Conservation (phyloP, 2,797 vertebrate species). For the Hydrolagus colliei region DNA sequence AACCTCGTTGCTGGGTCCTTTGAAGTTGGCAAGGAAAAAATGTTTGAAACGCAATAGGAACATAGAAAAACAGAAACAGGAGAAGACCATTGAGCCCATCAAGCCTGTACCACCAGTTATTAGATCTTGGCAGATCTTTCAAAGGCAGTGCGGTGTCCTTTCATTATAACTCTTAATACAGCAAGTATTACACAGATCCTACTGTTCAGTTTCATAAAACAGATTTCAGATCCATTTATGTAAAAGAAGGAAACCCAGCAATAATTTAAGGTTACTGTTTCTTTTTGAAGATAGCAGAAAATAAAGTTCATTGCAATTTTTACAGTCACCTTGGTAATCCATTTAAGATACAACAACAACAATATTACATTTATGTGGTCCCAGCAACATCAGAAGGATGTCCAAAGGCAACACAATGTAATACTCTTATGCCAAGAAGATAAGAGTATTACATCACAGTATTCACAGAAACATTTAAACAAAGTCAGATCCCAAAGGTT, state of each 20-base stretch:
- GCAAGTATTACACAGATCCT: conserved; percentile 21
- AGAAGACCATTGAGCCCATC: too few relatives aligned
- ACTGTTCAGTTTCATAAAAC: conserved; percentile 22
- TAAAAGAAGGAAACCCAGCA: conserved; percentile 13
- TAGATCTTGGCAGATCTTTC: too few relatives aligned
- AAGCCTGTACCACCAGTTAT: too few relatives aligned
- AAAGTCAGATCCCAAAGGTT: background rate
- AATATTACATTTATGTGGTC: too few relatives aligned
- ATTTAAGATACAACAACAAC: background rate
- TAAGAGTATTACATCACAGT: background rate
- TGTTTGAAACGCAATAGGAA: conserved; percentile 11
- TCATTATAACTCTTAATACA: background rate
- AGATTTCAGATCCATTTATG: background rate
- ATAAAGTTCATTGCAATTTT: background rate
- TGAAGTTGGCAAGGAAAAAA: conserved; percentile 32
- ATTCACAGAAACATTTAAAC: background rate
- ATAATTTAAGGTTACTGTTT: background rate
- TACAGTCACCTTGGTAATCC: background rate
- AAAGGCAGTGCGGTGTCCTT: too few relatives aligned
- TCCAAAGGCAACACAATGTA: too few relatives aligned
- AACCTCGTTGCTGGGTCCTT: conserved; percentile 10
- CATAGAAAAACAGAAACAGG: too few relatives aligned
- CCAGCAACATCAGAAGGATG: too few relatives aligned
- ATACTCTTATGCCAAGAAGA: too few relatives aligned
- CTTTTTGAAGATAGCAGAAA: background rate